Base-by-base conservation (phyloP, 2,888 invertebrate genomes). In the Ennomos erosarius region DNA sequence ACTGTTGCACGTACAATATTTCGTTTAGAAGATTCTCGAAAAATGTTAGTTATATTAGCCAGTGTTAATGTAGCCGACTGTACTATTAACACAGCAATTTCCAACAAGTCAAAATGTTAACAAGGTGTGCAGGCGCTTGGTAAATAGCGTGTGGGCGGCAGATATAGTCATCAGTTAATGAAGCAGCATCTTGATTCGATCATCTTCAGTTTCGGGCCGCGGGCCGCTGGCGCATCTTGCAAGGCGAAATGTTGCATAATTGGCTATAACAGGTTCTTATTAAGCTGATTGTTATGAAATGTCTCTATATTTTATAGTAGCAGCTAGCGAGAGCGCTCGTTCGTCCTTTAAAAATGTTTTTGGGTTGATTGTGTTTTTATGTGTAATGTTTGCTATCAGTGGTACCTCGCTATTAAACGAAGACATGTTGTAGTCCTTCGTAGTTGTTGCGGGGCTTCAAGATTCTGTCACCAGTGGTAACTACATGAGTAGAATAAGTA, bases 131-230 rank as follows among this genome's bases (percentile, higher is more conserved):
- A 49, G 52, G 5, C 40, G 52, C 59, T 36, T 33, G 53, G 13
- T 76, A 74, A 78, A 76, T 67, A 66, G 64, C 46, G 73, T 55
- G 87, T 87, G 79, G 87, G 87, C 68, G 78, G 71, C 62, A 69
- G 69, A 79, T 79, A 79, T 75, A 84, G 84, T 85, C 84, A 85
- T 82, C 81, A 72, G 75, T 81, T 82, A 83, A 85, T 84, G 84
- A 77, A 83, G 79, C 82, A 82, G 78, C 79, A 81, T 11, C 50
- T 46, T 46, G 49, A 46, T 74, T 83, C 81, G 80, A 82, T 86
- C 82, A 83, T 79, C 81, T 83, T 78, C 76, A 75, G 69, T 77
- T 73, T 75, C 65, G 69, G 69, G 55, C 65, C 70, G 61, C 64
- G 55, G 65, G 64, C 57, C 54, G 57, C 65, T 52, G 44, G 67